phyloP scores from a whole-genome alignment of 2,888 invertebrate genomes.

The Penaeus monodon region DNA sequence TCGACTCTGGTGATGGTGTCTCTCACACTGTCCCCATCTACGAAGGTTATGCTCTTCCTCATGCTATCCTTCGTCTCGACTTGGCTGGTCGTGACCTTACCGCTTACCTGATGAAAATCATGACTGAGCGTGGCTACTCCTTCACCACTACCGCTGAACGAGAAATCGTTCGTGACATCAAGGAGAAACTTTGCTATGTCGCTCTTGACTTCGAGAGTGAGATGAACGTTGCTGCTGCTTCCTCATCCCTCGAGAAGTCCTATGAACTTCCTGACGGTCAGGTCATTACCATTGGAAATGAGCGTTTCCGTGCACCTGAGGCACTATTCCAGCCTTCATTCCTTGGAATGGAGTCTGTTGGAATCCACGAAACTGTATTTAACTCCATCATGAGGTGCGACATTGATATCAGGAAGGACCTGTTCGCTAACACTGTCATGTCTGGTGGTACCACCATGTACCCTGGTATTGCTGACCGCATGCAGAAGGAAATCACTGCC shows the following conservation, averaged over 20 bases:
- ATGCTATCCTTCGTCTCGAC: conserved; percentile 56
- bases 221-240: conserved; percentile 75
- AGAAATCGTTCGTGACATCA: conserved; percentile 60
- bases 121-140: conserved; percentile 62
- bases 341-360: conserved; percentile 75
- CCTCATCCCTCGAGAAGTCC: conserved; percentile 90
- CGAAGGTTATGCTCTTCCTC: conserved; percentile 57
- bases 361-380: too few species aligned
- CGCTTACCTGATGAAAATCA: conserved; percentile 49
- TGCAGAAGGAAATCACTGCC: conserved; percentile 66
- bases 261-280: conserved; percentile 93
- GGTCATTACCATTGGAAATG: conserved; percentile 91
- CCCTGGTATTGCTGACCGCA: conserved; percentile 65
- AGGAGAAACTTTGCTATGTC: conserved; percentile 60
- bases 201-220: conserved; percentile 54
- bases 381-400: conserved; percentile 91
- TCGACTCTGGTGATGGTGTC: conserved; percentile 48
- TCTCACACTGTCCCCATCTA: conserved; percentile 48
- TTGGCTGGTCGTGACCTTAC: conserved; percentile 60
- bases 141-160: conserved; percentile 61
- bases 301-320: conserved; percentile 89
- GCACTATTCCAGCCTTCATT: conserved; percentile 78
- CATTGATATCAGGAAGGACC: conserved; percentile 73
- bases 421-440: conserved; percentile 67
- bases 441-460: conserved; percentile 65